Base-by-base conservation (phyloP, 2,797 vertebrate species). In the Sebastes melanostomus region DNA sequence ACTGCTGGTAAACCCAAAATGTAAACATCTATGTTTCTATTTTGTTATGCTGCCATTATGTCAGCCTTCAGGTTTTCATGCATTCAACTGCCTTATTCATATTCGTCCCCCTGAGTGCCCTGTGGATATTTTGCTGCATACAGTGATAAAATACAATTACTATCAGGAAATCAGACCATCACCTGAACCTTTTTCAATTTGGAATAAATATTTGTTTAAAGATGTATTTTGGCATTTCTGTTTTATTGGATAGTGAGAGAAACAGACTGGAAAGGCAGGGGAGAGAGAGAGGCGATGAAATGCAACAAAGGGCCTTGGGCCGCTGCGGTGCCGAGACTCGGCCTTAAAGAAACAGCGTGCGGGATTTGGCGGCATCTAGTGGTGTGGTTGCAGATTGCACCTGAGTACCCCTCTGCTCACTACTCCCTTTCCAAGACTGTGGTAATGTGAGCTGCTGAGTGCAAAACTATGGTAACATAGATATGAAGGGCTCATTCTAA, bases 1-100 rank as follows among this genome's bases (percentile, higher is more conserved):
- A 84, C 25, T n/a, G 61, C 69, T 54, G 65, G 55, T 69, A 66
- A 83, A 85, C 27, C 63, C 78, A 78, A 76, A 68, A 81, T 59
- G 20, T 75, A 68, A 71, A 84, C 38, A 76, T 75, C 24, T 30
- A 12, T 22, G 18, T 77, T 81, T 86, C 42, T 38, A 61, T 66
- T 54, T 66, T 66, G 61, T 55, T 24, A 68, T 66, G 38, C 34
- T 66, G 75, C 22, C 60, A 79, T 71, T 76, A 74, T 36, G 42
- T 58, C 8, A 65, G 9, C 66, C 32, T 38, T 68, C 27, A 32
- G 8, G 34, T 24, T 78, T 85, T 89, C 27, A 50, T n/a, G 11
- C 24, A 69, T 80, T 72, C 9, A 72, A 59, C 20, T n/a, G 67
- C 60, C 72, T 65, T 27, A 38, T 81, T 82, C 77, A 63, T 67